Percentiles rank a stretch among this genome's conserved stretches.
Evolutionary conservation across 2,888 invertebrate genomes (phyloP).

Genomic region (Aphodius sticticus): DNA sequence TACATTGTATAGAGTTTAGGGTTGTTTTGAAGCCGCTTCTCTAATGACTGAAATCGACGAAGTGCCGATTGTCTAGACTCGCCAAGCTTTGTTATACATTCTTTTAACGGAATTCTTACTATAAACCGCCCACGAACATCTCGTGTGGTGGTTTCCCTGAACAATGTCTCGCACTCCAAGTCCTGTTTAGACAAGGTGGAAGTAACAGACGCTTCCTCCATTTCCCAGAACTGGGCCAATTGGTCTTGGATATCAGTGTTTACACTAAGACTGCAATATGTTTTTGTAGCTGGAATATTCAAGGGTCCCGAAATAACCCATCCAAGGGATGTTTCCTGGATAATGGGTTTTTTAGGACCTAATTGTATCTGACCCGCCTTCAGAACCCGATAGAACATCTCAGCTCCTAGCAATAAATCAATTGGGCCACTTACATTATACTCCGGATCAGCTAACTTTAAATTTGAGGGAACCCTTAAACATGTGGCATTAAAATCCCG

Average conservation of each 20-base stretch:
- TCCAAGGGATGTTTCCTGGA: not conserved
- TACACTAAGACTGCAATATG: not conserved
- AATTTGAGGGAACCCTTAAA: not conserved
- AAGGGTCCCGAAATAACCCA: not conserved
- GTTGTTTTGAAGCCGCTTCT: not conserved
- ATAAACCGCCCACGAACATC: constrained; percentile 37
- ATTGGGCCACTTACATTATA: not conserved
- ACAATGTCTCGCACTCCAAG: constrained; percentile 37
- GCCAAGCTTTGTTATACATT: not conserved
- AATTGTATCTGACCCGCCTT: not conserved
- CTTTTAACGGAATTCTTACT: constrained; percentile 39
- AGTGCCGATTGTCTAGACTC: not conserved
- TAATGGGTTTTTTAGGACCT: not conserved
- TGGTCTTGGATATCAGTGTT: not conserved
- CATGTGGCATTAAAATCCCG: not conserved
- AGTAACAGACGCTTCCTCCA: not conserved
- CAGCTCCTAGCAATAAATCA: constrained; percentile 7
- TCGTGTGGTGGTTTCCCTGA: constrained; percentile 28
- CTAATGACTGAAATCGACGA: not conserved
- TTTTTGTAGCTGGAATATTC: not conserved
- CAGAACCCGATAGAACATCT: not conserved
- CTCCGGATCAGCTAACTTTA: not conserved
- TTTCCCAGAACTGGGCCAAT: not conserved
- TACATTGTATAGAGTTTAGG: not conserved
- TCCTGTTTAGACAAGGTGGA: constrained; percentile 27